These are phyloP conservation scores for Lasioglossum vierecki DNA, from an alignment of 2,888 invertebrate genomes.

Conservation along the genomic window DNA sequence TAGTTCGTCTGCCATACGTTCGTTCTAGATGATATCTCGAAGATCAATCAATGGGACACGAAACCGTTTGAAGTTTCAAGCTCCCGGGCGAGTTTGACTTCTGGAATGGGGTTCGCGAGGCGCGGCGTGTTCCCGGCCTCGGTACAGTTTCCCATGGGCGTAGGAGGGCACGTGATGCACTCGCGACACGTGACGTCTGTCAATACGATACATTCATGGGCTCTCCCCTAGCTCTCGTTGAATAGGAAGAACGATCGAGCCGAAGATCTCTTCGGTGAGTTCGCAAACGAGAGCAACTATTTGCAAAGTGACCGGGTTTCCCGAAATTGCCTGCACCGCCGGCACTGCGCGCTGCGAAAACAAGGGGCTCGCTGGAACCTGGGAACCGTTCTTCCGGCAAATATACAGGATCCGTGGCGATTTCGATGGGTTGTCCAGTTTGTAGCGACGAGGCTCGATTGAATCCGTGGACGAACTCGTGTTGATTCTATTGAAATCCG, in stretches of 20 bases:
- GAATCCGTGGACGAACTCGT: background rate
- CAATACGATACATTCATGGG: conserved; percentile 74
- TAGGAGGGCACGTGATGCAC: conserved; percentile 58
- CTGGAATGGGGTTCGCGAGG: background rate
- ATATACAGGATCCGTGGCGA: background rate
- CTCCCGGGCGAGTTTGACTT: conserved; percentile 8
- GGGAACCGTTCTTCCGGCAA: conserved; percentile 60
- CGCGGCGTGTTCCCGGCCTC: background rate
- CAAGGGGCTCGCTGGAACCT: conserved; percentile 60
- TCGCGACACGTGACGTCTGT: conserved; percentile 78
- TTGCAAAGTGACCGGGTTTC: conserved; percentile 71
- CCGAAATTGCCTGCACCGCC: conserved; percentile 63
- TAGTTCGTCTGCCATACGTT: background rate
- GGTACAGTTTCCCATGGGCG: conserved; percentile 66
- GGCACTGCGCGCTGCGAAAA: conserved; percentile 55
- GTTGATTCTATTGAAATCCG: background rate
- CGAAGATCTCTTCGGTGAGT: conserved; percentile 54
- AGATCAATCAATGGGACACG: background rate
- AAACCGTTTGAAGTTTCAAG: background rate
- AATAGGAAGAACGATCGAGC: conserved; percentile 61
- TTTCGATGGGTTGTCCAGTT: background rate
- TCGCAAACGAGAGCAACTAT: conserved; percentile 50
- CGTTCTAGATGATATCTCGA: background rate
- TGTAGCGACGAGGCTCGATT: background rate
- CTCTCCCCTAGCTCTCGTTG: conserved; percentile 41